phyloP scores from a whole-genome alignment of 2,797 vertebrate genomes.

The Thalassophryne amazonica region DNA sequence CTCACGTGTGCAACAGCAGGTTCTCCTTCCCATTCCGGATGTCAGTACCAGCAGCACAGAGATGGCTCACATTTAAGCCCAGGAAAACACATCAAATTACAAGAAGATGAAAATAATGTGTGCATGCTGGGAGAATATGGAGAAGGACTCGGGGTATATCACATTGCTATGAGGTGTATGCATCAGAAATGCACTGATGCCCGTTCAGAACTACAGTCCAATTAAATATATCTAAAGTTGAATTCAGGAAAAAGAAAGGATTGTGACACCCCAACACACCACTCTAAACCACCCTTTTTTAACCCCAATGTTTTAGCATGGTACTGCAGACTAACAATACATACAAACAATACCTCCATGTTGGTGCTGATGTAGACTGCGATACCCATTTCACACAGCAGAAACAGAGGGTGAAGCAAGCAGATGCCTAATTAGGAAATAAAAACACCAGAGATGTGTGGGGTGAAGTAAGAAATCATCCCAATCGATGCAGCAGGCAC shows the following conservation, averaged over 20 bases:
- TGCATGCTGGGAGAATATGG: not conserved
- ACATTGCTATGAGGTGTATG: conserved; percentile 20
- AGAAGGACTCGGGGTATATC: conserved; percentile 15
- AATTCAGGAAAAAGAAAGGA: not conserved
- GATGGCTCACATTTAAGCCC: not conserved
- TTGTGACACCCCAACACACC: not conserved
- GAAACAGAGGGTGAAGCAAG: not conserved
- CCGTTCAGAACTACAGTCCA: conserved; percentile 3
- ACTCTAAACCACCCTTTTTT: not conserved
- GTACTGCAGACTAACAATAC: not conserved
- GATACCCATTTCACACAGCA: not conserved
- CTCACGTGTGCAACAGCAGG: no score
- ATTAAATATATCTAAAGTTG: not conserved
- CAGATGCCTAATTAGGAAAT: not conserved
- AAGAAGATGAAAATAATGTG: not conserved
- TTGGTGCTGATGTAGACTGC: not conserved
- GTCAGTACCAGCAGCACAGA: no score
- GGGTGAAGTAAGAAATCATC: not conserved
- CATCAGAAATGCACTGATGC: conserved; percentile 12
- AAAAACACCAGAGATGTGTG: not conserved
- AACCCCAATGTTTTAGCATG: not conserved
- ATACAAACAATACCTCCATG: not conserved
- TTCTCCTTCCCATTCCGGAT: no score
- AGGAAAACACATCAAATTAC: conserved; percentile 6
- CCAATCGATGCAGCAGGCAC: not conserved